These are phyloP conservation scores for Drosophila kikkawai DNA, from an alignment of 1,140 invertebrate species.

Conservation along the genomic window DNA sequence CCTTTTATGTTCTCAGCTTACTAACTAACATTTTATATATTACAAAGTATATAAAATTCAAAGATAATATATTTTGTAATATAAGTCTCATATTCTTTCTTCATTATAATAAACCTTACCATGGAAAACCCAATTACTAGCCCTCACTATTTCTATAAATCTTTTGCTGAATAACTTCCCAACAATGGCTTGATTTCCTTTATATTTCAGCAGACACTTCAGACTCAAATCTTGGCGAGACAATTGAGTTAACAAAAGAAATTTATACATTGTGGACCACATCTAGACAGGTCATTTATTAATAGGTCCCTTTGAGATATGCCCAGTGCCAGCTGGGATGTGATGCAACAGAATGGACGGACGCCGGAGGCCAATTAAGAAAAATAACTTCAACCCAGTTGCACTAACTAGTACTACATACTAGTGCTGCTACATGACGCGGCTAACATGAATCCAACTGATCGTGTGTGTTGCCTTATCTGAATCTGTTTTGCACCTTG, in stretches of 20 bases:
- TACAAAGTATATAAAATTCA: background rate
- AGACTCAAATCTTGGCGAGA: conserved; percentile 6
- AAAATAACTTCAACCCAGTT: conserved; percentile 33
- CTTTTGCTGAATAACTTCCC: background rate
- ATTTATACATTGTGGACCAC: background rate
- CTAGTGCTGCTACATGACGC: background rate
- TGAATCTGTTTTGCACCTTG: conserved; percentile 48
- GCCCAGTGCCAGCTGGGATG: conserved; percentile 1
- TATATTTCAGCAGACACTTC: background rate
- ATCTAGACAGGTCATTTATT: conserved; percentile 19
- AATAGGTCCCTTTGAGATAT: conserved; percentile 27
- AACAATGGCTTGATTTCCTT: conserved; percentile 15
- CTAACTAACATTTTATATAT: background rate
- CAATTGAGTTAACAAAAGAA: conserved; percentile 18
- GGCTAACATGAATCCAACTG: background rate
- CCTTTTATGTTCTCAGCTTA: background rate
- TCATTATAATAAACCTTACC: background rate
- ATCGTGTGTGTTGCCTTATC: conserved; percentile 60
- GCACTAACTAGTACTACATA: conserved; percentile 25
- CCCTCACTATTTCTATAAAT: background rate
- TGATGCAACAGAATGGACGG: conserved; percentile 23
- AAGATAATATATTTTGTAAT: no score
- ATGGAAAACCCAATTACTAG: background rate
- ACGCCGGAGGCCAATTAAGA: conserved; percentile 43
- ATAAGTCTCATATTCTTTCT: background rate